A percentile compares a stretch with the other conserved stretches of the same genome.
phyloP scores from a whole-genome alignment of 2,888 invertebrate species.

The Lasioglossum calceatum region DNA sequence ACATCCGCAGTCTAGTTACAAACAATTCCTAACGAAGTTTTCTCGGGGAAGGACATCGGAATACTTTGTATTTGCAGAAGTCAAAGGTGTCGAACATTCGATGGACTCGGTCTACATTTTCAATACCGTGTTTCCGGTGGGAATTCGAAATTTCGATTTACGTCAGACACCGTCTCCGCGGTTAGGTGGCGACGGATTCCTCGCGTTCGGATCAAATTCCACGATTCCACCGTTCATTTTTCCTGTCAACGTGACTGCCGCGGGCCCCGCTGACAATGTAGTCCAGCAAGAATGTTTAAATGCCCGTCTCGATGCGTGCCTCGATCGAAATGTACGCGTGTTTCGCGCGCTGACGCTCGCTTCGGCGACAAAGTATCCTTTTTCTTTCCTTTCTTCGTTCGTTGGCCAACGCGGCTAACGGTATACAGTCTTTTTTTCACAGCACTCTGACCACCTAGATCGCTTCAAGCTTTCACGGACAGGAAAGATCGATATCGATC shows the following conservation, averaged over 20 bases:
- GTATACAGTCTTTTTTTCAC: not conserved
- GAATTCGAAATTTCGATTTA: not conserved
- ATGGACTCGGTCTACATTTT: not conserved
- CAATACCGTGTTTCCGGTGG: not conserved
- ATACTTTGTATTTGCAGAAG: not conserved
- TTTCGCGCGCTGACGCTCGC: not conserved
- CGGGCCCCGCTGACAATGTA: slow-evolving; percentile 37
- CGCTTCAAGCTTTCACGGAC: not conserved
- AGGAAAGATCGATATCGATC: not conserved
- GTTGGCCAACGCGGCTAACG: slow-evolving; percentile 31
- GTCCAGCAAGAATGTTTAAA: slow-evolving; percentile 44
- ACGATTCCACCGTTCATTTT: slow-evolving; percentile 39
- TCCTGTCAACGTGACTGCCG: slow-evolving; percentile 17
- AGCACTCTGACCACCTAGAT: not conserved
- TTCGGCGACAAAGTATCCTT: slow-evolving; percentile 36
- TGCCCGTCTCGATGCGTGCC: slow-evolving; percentile 1
- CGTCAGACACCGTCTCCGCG: not conserved
- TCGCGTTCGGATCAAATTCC: slow-evolving; percentile 64
- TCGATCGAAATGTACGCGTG: slow-evolving; percentile 14
- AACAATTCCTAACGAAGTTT: not conserved
- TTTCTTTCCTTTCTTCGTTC: not conserved
- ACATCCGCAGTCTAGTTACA: no score
- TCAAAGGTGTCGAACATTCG: not conserved
- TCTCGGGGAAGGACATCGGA: not conserved
- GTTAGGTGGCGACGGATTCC: not conserved